These are phyloP conservation scores for Ceuthmochares aereus DNA, from an alignment of 2,113 vertebrate species.

Conservation along the genomic window DNA sequence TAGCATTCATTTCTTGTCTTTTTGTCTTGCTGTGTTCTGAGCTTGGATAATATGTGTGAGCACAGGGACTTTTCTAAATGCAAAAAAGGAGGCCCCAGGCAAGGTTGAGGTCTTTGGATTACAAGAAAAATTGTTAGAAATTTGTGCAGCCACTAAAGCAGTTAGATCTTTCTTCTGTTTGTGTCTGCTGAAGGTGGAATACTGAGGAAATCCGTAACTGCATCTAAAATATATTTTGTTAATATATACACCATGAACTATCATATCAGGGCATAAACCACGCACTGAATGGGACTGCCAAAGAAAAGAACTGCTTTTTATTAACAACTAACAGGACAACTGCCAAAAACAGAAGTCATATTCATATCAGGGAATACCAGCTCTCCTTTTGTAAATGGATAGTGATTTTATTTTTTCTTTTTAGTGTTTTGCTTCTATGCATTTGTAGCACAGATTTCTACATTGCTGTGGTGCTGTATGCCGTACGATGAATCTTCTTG, in stretches of 20 bases:
- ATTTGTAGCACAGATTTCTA: not conserved
- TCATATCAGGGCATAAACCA: not conserved
- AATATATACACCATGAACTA: not conserved
- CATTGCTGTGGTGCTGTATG: not conserved
- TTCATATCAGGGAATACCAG: not conserved
- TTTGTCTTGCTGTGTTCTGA: not conserved
- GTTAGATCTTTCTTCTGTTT: not conserved
- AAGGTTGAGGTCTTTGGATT: not conserved
- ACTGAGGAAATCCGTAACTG: not conserved
- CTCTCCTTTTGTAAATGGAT: not conserved
- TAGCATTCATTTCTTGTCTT: not conserved
- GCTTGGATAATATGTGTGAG: not conserved
- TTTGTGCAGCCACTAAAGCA: not conserved
- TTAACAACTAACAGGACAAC: not conserved
- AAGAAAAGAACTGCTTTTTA: not conserved
- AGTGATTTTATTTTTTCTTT: not conserved
- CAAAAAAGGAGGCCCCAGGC: not conserved
- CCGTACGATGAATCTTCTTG: not conserved
- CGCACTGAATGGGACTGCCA: not conserved
- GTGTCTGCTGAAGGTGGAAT: not conserved
- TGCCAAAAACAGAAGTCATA: slow-evolving; percentile 17
- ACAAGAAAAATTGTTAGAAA: not conserved
- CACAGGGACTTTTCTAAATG: not conserved
- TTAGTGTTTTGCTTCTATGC: not conserved
- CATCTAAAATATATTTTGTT: not conserved